Percentiles rank a stretch among this genome's conserved stretches.
Evolutionary conservation across 2,797 vertebrate genomes (phyloP).

Genomic region (Scolopax bukidnonensis): DNA sequence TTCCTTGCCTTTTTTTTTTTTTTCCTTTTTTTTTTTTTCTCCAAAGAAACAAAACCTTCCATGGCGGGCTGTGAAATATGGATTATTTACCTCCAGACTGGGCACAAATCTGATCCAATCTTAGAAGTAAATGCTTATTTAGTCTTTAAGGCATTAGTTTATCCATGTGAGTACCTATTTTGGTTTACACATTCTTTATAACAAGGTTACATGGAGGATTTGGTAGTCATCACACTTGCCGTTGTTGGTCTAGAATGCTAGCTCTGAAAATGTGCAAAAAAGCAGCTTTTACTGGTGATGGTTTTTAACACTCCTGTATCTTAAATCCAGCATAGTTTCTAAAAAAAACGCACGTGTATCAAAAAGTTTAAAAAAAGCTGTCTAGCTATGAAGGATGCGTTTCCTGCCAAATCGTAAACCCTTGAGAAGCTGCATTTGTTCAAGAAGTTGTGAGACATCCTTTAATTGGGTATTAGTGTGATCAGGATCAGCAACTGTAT

Average conservation of each 20-base stretch:
- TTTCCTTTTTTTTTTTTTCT: background rate
- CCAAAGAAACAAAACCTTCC: conserved; percentile 55
- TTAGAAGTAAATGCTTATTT: conserved; percentile 78
- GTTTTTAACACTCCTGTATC: conserved; percentile 28
- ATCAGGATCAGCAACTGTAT: background rate
- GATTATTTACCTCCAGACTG: conserved; percentile 79
- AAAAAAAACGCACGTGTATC: conserved; percentile 13
- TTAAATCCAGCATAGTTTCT: conserved; percentile 21
- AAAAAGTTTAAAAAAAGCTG: conserved; percentile 47
- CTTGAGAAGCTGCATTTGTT: conserved; percentile 25
- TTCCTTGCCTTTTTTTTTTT: background rate
- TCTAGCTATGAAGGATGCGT: conserved; percentile 25
- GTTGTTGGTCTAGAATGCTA: background rate
- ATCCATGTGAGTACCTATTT: conserved; percentile 73
- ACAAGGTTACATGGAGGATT: conserved; percentile 58
- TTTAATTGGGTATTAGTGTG: background rate
- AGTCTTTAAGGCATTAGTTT: conserved; percentile 80
- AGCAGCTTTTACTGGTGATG: conserved; percentile 38
- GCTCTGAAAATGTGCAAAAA: conserved; percentile 64
- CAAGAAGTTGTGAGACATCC: conserved; percentile 19
- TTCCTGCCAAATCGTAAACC: conserved; percentile 63
- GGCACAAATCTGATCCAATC: conserved; percentile 58
- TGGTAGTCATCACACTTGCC: conserved; percentile 30
- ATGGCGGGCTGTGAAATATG: conserved; percentile 73
- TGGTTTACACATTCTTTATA: conserved; percentile 75